Conservation (phyloP, 2,797 vertebrate species). For the Paramormyrops hopkinsi region DNA sequence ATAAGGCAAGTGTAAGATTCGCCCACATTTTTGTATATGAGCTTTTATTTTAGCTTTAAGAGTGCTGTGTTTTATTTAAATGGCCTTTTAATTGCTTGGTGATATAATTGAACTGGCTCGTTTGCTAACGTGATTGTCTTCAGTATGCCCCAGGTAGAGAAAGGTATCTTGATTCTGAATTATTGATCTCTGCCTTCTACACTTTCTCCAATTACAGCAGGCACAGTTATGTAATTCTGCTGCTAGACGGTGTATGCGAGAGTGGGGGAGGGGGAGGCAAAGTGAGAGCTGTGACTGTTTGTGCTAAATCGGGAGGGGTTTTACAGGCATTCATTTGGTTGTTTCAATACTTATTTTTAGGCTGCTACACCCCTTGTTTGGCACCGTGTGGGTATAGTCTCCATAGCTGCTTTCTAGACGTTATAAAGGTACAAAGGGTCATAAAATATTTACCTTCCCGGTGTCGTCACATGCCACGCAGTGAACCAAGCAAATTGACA, state of each 20-base stretch:
- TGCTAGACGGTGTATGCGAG: conserved; percentile 47
- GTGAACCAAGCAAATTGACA: not conserved
- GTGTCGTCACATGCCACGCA: not conserved
- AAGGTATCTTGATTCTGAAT: conserved; percentile 21
- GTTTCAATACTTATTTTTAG: conserved; percentile 16
- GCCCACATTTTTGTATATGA: not conserved
- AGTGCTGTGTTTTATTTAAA: not conserved
- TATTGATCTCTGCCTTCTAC: conserved; percentile 18
- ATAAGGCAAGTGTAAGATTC: not conserved
- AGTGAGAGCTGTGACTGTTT: not conserved
- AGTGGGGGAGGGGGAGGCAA: conserved; percentile 34
- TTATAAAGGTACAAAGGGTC: not conserved
- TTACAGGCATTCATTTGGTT: conserved; percentile 13
- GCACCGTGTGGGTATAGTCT: not conserved
- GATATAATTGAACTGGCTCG: not conserved
- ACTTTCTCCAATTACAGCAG: conserved; percentile 30
- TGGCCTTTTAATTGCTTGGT: conserved; percentile 1
- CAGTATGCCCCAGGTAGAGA: not conserved
- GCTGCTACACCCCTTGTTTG: not conserved
- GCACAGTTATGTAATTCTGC: conserved; percentile 62
- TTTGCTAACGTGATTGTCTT: not conserved
- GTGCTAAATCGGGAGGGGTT: conserved; percentile 14
- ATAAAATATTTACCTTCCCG: conserved; percentile 6
- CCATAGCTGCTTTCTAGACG: not conserved
- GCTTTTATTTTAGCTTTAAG: not conserved